Evolutionary conservation across 2,113 vertebrate genomes (phyloP).

Genomic region (Notarius quadriscutis): DNA sequence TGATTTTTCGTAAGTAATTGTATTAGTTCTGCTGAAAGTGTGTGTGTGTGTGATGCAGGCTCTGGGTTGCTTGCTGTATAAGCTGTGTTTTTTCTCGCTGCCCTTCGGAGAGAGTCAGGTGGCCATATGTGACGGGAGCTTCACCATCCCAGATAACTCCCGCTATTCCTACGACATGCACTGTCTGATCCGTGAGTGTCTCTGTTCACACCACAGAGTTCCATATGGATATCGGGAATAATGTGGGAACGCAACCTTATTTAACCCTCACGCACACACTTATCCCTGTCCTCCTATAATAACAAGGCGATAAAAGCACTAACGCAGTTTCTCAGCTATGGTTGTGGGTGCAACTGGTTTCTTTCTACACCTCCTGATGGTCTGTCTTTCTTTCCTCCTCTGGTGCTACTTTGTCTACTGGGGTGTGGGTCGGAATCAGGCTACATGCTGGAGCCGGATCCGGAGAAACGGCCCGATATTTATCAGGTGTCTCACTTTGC

Average conservation of each 20-base stretch:
- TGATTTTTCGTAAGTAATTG: background rate
- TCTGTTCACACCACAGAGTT: too few relatives aligned
- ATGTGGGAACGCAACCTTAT: background rate
- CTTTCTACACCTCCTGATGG: background rate
- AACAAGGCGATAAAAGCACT: background rate
- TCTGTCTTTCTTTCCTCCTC: background rate
- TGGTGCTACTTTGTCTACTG: background rate
- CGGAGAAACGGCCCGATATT: constrained; percentile 94
- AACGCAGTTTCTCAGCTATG: constrained; percentile 53
- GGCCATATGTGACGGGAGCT: constrained; percentile 97
- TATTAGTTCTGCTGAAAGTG: constrained; percentile 30
- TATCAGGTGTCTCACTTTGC: constrained; percentile 96
- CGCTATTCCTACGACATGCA: constrained; percentile 96
- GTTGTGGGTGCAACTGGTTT: constrained; percentile 57
- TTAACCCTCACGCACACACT: background rate
- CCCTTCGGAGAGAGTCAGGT: constrained; percentile 99
- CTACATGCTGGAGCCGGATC: constrained; percentile 97
- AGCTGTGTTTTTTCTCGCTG: constrained; percentile 96
- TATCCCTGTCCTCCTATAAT: background rate
- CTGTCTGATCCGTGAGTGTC: constrained; percentile 93
- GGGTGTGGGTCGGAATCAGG: constrained; percentile 69
- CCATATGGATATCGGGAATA: background rate
- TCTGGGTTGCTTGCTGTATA: constrained; percentile 95
- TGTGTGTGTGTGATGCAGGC: constrained; percentile 74
- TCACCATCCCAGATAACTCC: constrained; percentile 98